A percentile compares a stretch with the other conserved stretches of the same genome.
Conservation (phyloP, 1,140 invertebrate species). For the Aplysia californica region DNA sequence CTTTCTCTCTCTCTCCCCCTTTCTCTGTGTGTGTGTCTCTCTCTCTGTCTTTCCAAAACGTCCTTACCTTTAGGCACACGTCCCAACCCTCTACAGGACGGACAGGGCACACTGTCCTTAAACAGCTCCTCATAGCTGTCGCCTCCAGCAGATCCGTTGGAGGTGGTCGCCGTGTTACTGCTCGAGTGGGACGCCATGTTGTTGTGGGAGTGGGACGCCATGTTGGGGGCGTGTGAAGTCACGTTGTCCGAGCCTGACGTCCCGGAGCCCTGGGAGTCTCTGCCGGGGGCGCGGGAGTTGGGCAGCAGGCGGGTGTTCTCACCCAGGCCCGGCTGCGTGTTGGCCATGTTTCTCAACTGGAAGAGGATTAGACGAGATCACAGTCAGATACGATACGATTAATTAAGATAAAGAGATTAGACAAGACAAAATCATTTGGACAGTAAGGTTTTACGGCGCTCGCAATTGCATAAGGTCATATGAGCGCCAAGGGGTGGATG, state of each 20-base stretch:
- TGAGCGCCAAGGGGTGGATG: too few species aligned
- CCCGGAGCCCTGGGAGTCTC: too few species aligned
- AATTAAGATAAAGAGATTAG: too few species aligned
- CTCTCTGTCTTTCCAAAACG: background rate
- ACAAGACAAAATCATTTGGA: too few species aligned
- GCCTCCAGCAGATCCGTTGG: background rate
- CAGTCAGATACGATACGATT: too few species aligned
- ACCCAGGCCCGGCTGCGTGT: background rate
- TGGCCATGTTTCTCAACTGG: conserved; percentile 3
- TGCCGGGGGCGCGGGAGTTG: too few species aligned
- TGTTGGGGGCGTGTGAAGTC: background rate
- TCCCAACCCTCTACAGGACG: conserved; percentile 62
- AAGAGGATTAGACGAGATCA: too few species aligned
- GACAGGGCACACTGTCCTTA: conserved; percentile 63
- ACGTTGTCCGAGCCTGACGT: too few species aligned
- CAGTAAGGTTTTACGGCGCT: too few species aligned
- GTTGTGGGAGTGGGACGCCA: background rate
- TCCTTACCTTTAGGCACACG: conserved; percentile 62
- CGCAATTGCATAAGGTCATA: too few species aligned
- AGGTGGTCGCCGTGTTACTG: background rate
- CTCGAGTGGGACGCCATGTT: background rate
- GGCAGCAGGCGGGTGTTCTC: conserved; percentile 3
- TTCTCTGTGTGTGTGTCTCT: too few species aligned
- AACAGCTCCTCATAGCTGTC: conserved; percentile 59
- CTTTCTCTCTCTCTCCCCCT: background rate